These are phyloP conservation scores for Chinchilla lanigera DNA, from an alignment of 2,113 vertebrate species.

Conservation along the genomic window DNA sequence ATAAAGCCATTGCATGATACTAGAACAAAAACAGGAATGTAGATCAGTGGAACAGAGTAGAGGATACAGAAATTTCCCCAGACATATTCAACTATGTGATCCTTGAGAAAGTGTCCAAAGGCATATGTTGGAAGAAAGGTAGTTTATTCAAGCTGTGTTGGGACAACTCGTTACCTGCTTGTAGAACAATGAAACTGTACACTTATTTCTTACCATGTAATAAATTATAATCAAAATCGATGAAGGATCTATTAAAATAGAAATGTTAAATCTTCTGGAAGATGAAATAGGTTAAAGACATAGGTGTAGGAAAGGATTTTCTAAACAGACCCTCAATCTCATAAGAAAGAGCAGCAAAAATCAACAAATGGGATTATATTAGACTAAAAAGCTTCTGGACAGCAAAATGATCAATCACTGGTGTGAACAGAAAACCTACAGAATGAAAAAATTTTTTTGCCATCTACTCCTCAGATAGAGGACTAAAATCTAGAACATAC, in stretches of 20 bases:
- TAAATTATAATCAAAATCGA: not conserved
- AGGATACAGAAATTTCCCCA: not conserved
- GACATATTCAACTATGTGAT: not conserved
- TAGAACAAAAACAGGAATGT: not conserved
- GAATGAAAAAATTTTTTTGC: not conserved
- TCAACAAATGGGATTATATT: not conserved
- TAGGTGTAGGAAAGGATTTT: not conserved
- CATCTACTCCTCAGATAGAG: not conserved
- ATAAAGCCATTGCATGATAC: not conserved
- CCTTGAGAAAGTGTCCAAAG: not conserved
- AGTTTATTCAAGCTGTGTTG: not conserved
- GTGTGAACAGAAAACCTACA: not conserved
- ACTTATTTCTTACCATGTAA: not conserved
- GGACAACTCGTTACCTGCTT: not conserved
- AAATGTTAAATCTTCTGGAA: not conserved
- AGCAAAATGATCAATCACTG: not conserved
- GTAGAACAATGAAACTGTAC: not conserved
- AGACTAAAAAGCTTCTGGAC: not conserved
- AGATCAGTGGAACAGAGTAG: not conserved
- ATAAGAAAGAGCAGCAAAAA: not conserved
- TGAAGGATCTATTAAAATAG: not conserved
- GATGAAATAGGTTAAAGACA: not conserved
- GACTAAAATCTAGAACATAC: not conserved
- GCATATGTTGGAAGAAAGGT: not conserved
- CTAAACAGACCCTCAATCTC: not conserved